A percentile compares a stretch with the other conserved stretches of the same genome.
These are phyloP conservation scores for Atherix ibis DNA, from an alignment of 2,888 invertebrate genomes.

Conservation along the genomic window DNA sequence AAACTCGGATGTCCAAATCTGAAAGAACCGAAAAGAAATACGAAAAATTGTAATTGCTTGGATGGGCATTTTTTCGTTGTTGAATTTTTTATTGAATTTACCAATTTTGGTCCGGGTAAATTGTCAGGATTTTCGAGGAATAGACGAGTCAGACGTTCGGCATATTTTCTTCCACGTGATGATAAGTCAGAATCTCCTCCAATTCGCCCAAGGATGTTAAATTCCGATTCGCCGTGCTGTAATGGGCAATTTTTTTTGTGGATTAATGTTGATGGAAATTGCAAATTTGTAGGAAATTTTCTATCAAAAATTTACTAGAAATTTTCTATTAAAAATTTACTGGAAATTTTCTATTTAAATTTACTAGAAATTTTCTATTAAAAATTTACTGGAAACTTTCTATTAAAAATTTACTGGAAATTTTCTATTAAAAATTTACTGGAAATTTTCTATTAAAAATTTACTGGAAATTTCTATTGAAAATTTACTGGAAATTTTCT, in stretches of 20 bases:
- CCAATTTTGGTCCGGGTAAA: conserved; percentile 16
- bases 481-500: too few species aligned
- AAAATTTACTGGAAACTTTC: too few species aligned
- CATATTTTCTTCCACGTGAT: conserved; percentile 63
- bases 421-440: too few species aligned
- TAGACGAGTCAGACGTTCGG: conserved; percentile 53
- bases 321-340: too few species aligned
- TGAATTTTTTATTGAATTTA: conserved; percentile 5
- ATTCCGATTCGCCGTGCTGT: conserved; percentile 86
- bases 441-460: too few species aligned
- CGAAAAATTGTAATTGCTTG: not conserved
- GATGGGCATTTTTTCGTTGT: not conserved
- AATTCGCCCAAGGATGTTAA: conserved; percentile 77
- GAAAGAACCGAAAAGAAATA: too few species aligned
- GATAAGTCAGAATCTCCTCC: conserved; percentile 83
- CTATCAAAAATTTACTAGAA: not conserved
- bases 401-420: too few species aligned
- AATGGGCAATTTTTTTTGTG: conserved; percentile 2
- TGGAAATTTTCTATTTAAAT: not conserved
- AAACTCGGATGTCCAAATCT: conserved; percentile 80
- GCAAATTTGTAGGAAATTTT: not conserved
- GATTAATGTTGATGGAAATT: not conserved
- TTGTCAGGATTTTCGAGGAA: conserved; percentile 29
- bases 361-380: too few species aligned
- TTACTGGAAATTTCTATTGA: too few species aligned